Evolutionary conservation across 2,113 vertebrate genomes (phyloP), one percentile per base, ranked within the genome.

Genomic region (Bambusicola thoracicus): DNA sequence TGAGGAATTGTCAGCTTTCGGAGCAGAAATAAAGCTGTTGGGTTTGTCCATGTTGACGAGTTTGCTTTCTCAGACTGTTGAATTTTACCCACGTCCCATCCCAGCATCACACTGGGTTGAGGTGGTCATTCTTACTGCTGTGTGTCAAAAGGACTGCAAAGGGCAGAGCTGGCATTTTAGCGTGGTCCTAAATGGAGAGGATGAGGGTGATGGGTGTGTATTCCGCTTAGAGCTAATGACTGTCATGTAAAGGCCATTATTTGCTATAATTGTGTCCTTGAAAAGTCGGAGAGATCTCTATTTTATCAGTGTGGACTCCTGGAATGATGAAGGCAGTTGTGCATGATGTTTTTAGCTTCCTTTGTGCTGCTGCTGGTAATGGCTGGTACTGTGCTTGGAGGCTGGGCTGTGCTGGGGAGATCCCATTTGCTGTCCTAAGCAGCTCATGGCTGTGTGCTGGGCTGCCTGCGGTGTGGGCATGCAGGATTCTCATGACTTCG

Each of bases 181-280:
- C 55, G 48, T 65, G 86, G 43, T 43, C 58, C 58, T 24, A 38
- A 6, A 0, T 24, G 27, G 20, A 29, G 40, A 70, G 27, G 8
- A 22, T 53, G 44, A 83, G 70, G 34, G 30, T n/a, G 27, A 1
- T 41, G 63, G 8, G 4, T 0, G 0, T 32, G 29, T 43, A 6
- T 82, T 66, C 9, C 8, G 10, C 15, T 38, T 46, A 2, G 6
- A 70, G 29, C 19, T 80, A 30, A 59, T 20, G 44, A 10, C 32
- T n/a, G 18, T 44, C 61, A 43, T 30, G 2, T 74, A 65, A 38
- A 85, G 25, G 20, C 72, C 13, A 53, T 53, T 53, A 53, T 53
- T 70, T 40, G 59, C 16, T 77, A 14, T 77, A 58, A 49, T 34
- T 61, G 6, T 21, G 16, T 63, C 27, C 53, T 77, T 59, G 81